Evolutionary conservation across 2,888 invertebrate genomes (phyloP).

Genomic region (Harmothoe impar): DNA sequence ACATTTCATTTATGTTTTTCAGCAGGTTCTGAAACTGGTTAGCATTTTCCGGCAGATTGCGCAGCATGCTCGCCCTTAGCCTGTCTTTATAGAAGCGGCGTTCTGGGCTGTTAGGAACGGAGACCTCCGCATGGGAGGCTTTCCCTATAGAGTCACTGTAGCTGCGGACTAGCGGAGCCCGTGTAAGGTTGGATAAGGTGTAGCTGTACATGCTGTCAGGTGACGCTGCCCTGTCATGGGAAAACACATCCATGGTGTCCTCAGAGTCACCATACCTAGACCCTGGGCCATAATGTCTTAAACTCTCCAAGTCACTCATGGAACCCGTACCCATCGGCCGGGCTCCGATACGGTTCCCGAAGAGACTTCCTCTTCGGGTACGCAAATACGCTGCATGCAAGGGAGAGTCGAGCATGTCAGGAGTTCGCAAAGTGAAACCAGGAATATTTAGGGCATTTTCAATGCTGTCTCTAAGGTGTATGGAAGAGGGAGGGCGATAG

Average conservation of each 20-base stretch:
- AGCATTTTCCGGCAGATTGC: slow-evolving; percentile 24
- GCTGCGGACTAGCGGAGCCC: slow-evolving; percentile 51
- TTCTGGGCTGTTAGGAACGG: slow-evolving; percentile 47
- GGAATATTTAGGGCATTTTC: slow-evolving; percentile 70
- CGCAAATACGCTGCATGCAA: not conserved
- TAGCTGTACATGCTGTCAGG: slow-evolving; percentile 58
- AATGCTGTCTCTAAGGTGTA: slow-evolving; percentile 79
- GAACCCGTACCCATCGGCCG: slow-evolving; percentile 45
- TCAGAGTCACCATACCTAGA: slow-evolving; percentile 49
- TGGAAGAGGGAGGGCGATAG: slow-evolving; percentile 76
- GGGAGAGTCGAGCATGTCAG: slow-evolving; percentile 63
- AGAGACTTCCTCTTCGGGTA: slow-evolving; percentile 24
- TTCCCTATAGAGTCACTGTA: slow-evolving; percentile 61
- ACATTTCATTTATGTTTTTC: slow-evolving; percentile 55
- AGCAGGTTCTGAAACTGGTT: slow-evolving; percentile 57
- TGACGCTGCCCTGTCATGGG: slow-evolving; percentile 40
- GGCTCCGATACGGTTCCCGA: not conserved
- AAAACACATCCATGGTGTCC: slow-evolving; percentile 12
- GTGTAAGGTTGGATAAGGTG: slow-evolving; percentile 32
- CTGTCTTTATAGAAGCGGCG: slow-evolving; percentile 45
- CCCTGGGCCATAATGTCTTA: slow-evolving; percentile 59
- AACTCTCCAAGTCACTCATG: slow-evolving; percentile 63
- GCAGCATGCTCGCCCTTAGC: slow-evolving; percentile 41
- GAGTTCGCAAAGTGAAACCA: slow-evolving; percentile 57
- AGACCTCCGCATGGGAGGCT: not conserved